A percentile compares a stretch with the other conserved stretches of the same genome.
Conservation (phyloP, 30 jellyfish, hydroid and myxozoan genomes). For the Catostylus mosaicus region DNA sequence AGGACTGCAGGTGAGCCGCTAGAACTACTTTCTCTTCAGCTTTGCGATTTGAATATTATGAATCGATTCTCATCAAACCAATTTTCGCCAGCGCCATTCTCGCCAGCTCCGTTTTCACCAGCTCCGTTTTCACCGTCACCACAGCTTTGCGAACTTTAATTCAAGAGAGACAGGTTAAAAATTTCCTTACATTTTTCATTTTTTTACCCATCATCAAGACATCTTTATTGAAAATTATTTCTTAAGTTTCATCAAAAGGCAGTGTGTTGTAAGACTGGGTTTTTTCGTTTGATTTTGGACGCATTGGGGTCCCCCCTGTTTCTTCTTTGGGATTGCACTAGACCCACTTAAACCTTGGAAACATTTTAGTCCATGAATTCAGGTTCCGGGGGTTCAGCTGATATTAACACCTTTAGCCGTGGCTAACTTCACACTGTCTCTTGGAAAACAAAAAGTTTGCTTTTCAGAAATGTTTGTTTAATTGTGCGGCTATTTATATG, state of each 20-base stretch:
- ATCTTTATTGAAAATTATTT: neutral
- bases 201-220: neutral
- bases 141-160: constrained; percentile 2
- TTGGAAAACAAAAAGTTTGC: too few relatives aligned
- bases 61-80: constrained; percentile 22
- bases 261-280: too few relatives aligned
- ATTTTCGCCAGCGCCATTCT: constrained; percentile 24
- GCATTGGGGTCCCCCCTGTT: too few relatives aligned
- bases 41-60: constrained; percentile 68
- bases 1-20: constrained; percentile 99
- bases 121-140: constrained; percentile 48
- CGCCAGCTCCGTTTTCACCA: constrained; percentile 14
- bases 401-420: too few relatives aligned
- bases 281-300: too few relatives aligned
- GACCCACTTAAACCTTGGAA: too few relatives aligned
- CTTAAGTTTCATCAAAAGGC: neutral
- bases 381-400: too few relatives aligned
- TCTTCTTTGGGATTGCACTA: too few relatives aligned
- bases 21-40: constrained; percentile 78
- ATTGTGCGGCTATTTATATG: too few relatives aligned
- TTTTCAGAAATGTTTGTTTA: too few relatives aligned
- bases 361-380: too few relatives aligned
- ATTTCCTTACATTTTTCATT: neutral
- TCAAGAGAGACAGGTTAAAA: neutral
- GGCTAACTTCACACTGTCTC: too few relatives aligned